These are phyloP conservation scores for Cryptotermes secundus DNA, from an alignment of 1,140 invertebrate species.

Conservation along the genomic window DNA sequence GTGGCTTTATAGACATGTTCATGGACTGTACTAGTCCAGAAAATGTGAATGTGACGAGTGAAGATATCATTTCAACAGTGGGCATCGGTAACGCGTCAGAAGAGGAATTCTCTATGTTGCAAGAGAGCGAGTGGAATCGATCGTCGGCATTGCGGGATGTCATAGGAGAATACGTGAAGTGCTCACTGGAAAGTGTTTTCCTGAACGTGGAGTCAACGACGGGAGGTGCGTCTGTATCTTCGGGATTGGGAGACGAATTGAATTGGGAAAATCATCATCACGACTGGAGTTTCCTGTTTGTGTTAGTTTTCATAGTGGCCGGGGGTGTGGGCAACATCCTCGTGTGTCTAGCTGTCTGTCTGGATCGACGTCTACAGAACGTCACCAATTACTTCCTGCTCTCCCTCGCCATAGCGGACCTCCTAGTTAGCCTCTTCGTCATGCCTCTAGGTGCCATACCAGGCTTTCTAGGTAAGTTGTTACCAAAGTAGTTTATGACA, in stretches of 20 bases:
- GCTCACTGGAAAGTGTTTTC: not conserved
- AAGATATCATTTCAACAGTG: not conserved
- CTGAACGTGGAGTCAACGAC: not conserved
- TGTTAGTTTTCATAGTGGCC: constrained; percentile 78
- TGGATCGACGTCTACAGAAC: constrained; percentile 83
- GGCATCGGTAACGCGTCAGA: not conserved
- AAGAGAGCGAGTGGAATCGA: not conserved
- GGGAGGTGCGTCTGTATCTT: not conserved
- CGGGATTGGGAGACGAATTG: not conserved
- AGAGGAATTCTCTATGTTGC: not conserved
- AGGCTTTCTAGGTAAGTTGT: constrained; percentile 76
- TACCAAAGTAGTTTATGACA: no score
- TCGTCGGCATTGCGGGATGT: not conserved
- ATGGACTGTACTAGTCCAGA: not conserved
- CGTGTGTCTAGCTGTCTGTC: constrained; percentile 84
- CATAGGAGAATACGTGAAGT: not conserved
- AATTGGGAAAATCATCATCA: constrained; percentile 46
- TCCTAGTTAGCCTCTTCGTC: constrained; percentile 86
- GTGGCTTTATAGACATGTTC: not conserved
- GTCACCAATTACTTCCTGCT: constrained; percentile 94
- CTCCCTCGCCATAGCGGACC: constrained; percentile 89
- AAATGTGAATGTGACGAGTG: not conserved
- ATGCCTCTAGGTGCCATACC: constrained; percentile 88
- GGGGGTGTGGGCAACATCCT: constrained; percentile 89
- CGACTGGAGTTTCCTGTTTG: constrained; percentile 77